Base-by-base conservation (phyloP, 2,797 vertebrate species). In the Rachycentron canadum region DNA sequence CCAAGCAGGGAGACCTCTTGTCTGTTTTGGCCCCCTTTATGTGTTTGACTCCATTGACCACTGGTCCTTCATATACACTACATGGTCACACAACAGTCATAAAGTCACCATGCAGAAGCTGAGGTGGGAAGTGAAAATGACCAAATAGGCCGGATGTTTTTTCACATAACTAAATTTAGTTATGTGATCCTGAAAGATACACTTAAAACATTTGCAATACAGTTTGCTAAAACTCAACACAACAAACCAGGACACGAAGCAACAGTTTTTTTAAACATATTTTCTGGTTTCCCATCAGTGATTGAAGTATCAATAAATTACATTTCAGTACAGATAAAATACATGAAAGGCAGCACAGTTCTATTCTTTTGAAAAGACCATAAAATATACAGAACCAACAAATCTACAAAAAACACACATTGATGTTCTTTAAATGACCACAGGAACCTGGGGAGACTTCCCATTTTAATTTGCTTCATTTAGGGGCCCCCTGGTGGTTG, bases 401-500 rank as follows among this genome's bases (percentile, higher is more conserved):
- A 23, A n/a, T n/a, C 4, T 25, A 16, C 47, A 61, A 21, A 32
- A 67, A 67, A 53, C 40, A 45, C 6, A 65, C n/a, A 50, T 23
- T 61, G 3, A 71, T 19, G 11, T 49, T 34, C 23, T 52, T 32
- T 43, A 68, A 73, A 68, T 57, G 32, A 79, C 52, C 63, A 76
- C 82, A 79, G 85, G 77, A 84, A 83, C 83, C 69, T 13, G 67
- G 40, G 67, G 67, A 86, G 75, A 84, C 82, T 74, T 84, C 28
- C 69, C 64, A 53, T 73, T 75, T 82, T 81, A 76, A 81, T 84
- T 56, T 75, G 72, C 62, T 59, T 75, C 58, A 62, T 88, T 87
- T 85, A 83, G 69, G 67, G 83, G 76, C 83, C 79, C 87, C 88
- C 76, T 83, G 83, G 79, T 87, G 85, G 75, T 73, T 62, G 73